Evolutionary conservation across 2,888 invertebrate genomes (phyloP).

Genomic region (Anoncus sp.): DNA sequence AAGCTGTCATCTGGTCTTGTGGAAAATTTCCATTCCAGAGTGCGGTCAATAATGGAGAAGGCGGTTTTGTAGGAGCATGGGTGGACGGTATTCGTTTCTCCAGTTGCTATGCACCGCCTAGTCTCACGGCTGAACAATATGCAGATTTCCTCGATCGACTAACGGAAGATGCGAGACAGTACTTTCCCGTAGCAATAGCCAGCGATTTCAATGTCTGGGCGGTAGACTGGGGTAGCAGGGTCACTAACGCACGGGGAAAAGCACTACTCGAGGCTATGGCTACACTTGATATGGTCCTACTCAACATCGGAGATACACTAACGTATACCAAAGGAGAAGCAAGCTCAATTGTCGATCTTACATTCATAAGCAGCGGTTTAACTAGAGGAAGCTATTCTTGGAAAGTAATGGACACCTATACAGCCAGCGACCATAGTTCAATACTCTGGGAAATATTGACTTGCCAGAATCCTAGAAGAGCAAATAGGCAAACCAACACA

Average conservation of each 20-base stretch:
- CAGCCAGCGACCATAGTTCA: conserved; percentile 58
- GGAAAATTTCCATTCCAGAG: conserved; percentile 54
- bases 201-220: conserved; percentile 65
- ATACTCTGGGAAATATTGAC: conserved; percentile 47
- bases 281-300: conserved; percentile 56
- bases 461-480: neutral
- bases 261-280: conserved; percentile 56
- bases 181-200: conserved; percentile 61
- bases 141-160: conserved; percentile 55
- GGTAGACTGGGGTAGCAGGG: conserved; percentile 64
- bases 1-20: conserved; percentile 64
- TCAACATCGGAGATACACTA: conserved; percentile 56
- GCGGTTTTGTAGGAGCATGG: conserved; percentile 59
- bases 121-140: conserved; percentile 40
- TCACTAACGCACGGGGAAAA: conserved; percentile 57
- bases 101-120: conserved; percentile 62
- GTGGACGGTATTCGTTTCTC: conserved; percentile 49
- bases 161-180: conserved; percentile 57
- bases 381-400: conserved; percentile 52
- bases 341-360: conserved; percentile 66
- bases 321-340: conserved; percentile 59
- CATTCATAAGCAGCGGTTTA: conserved; percentile 65
- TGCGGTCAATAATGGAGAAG: conserved; percentile 35
- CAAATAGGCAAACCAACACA: neutral
- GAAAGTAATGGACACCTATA: conserved; percentile 50